Conservation (phyloP, 2,797 vertebrate genomes). For the Clarias platycephalus region DNA sequence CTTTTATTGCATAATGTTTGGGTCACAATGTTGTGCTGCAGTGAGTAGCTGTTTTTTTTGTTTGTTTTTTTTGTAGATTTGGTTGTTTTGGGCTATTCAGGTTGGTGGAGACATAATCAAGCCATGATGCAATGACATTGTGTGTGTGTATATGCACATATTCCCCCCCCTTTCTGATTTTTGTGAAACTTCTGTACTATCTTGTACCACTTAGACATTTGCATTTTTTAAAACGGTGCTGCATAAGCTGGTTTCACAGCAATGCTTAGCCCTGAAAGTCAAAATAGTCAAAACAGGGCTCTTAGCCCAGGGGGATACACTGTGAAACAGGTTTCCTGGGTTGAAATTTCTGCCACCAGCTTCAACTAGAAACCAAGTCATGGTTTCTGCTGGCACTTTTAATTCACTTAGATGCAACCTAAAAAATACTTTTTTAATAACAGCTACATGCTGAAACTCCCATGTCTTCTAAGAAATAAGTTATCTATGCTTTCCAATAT, state of each 20-base stretch:
- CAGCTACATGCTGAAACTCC: neutral
- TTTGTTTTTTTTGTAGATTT: neutral
- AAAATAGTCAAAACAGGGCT: neutral
- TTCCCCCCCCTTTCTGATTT: neutral
- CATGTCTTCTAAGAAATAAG: neutral
- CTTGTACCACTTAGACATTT: neutral
- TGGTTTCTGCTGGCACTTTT: neutral
- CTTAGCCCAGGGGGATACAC: neutral
- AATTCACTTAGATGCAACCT: neutral
- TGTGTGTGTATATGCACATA: neutral
- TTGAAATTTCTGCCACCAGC: neutral
- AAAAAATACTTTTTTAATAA: neutral
- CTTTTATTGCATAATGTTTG: neutral
- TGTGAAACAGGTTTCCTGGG: neutral
- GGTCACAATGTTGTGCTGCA: neutral
- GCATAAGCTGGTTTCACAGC: constrained; percentile 10
- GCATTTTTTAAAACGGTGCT: constrained; percentile 6
- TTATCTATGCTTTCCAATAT: constrained; percentile 6
- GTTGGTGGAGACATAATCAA: constrained; percentile 8
- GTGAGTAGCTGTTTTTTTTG: neutral
- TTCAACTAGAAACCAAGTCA: neutral
- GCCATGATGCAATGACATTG: constrained; percentile 16
- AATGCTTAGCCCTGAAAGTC: neutral
- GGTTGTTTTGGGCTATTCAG: constrained; percentile 6
- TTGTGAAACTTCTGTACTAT: constrained; percentile 6